Base-by-base conservation (phyloP, 2,888 invertebrate species). In the Rugalucina vietnamica region DNA sequence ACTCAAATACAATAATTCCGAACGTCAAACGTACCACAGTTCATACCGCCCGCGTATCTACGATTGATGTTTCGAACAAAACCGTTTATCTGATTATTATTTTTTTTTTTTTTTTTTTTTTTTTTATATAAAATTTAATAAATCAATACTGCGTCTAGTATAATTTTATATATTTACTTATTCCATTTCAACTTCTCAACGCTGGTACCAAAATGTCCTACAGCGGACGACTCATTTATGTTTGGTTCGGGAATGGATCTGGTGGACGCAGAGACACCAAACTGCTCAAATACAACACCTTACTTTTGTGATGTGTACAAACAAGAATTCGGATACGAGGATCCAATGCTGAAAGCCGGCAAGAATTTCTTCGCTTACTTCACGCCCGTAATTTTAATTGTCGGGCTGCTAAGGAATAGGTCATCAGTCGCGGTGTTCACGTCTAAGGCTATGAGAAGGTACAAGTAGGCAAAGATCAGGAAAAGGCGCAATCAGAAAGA, bases 391-490 rank as follows among this genome's bases (percentile, higher is more conserved):
- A 95, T 98, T 0, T 96, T 97, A 0, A 92, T 96, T n/a, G 95
- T 97, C 21, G 98, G 98, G 21, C 95, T 96, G 0, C 93, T 97
- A 21, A 98, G 98, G 2, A 98, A 98, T 93, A 95, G 96, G 36
- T 92, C 97, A 0, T 97, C 97, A 0, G 96, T 97, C 0, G 96
- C 96, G 87, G 97, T 98, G 0, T 97, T 98, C 92, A 97, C 97
- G 50, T 97, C 97, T 86, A 95, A 97, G 76, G 95, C 96, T 39
- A 96, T 97, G 84, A 96, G 97, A 14, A 87, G 90, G 14, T 88
- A n/a, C n/a, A n/a, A n/a, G n/a, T n/a, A n/a, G n/a, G n/a, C n/a
- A n/a, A n/a, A n/a, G n/a, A n/a, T n/a, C n/a, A n/a, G n/a, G n/a
- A n/a, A n/a, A n/a, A n/a, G n/a, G n/a, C n/a, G n/a, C n/a, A n/a